Evolutionary conservation across 2,797 vertebrate genomes (phyloP).

Genomic region (Huso huso): DNA sequence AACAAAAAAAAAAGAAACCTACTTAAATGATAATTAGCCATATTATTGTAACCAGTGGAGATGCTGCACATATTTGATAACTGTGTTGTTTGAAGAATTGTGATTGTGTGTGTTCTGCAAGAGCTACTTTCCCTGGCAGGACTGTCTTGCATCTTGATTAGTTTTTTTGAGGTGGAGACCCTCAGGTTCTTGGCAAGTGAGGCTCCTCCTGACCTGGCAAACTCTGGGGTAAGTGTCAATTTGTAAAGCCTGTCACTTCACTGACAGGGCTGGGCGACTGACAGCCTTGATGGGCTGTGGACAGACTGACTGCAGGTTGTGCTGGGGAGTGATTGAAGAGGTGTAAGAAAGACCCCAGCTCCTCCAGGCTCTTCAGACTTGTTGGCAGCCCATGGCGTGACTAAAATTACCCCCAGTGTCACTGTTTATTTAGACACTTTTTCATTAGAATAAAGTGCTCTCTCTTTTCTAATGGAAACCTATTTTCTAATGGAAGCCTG

Average conservation of each 20-base stretch:
- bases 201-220: too few species aligned
- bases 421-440: conserved; percentile 21
- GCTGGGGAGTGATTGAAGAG: conserved; percentile 8
- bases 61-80: too few species aligned
- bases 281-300: background rate
- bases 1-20: too few species aligned
- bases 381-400: conserved; percentile 16
- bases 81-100: too few species aligned
- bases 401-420: conserved; percentile 22
- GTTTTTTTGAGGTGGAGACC: too few species aligned
- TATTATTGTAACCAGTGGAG: too few species aligned
- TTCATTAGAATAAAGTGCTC: conserved; percentile 24
- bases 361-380: conserved; percentile 23
- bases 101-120: too few species aligned
- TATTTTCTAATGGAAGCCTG: conserved; percentile 18
- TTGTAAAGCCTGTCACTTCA: background rate
- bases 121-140: too few species aligned
- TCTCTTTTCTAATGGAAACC: conserved; percentile 32
- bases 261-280: background rate
- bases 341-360: conserved; percentile 23
- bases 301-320: background rate
- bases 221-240: background rate
- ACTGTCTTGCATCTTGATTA: too few species aligned
- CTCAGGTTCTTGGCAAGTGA: too few species aligned
- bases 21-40: too few species aligned